These are phyloP conservation scores for Syndactyla subalaris DNA, from an alignment of 2,797 vertebrate genomes.

Conservation along the genomic window DNA sequence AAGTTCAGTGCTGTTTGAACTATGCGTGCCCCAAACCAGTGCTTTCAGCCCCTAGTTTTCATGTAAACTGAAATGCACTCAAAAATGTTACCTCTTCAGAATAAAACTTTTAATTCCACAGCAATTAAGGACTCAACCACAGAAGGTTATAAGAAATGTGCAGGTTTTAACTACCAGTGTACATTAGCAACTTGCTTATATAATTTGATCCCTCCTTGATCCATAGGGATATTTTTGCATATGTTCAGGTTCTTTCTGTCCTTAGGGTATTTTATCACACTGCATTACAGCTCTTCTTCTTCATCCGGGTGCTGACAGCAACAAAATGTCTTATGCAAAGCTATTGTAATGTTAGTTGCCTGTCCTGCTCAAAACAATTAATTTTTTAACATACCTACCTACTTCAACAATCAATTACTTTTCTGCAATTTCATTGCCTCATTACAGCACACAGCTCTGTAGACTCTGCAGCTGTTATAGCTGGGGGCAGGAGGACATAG, in stretches of 20 bases:
- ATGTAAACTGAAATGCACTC: background rate
- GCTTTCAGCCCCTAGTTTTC: background rate
- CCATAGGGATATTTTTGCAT: background rate
- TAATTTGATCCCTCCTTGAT: constrained; percentile 7
- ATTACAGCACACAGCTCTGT: background rate
- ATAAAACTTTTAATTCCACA: background rate
- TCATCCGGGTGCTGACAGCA: background rate
- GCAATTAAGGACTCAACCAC: background rate
- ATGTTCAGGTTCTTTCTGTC: background rate
- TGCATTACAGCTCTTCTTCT: constrained; percentile 7
- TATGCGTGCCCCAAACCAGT: background rate
- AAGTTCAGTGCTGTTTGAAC: background rate
- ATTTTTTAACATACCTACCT: background rate
- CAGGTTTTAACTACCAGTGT: background rate
- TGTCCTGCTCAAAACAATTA: background rate
- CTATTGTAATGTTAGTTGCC: constrained; percentile 9
- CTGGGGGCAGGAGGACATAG: background rate
- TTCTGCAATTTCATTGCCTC: background rate
- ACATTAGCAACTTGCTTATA: background rate
- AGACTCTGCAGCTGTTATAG: background rate
- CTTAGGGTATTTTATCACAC: constrained; percentile 16
- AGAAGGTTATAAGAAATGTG: background rate
- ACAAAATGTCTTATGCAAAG: background rate
- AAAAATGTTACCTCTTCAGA: constrained; percentile 18
- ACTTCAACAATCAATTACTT: background rate